A percentile compares a stretch with the other conserved stretches of the same genome.
Conservation (phyloP, 2,797 vertebrate species). For the Orientallactaga sibirica region DNA sequence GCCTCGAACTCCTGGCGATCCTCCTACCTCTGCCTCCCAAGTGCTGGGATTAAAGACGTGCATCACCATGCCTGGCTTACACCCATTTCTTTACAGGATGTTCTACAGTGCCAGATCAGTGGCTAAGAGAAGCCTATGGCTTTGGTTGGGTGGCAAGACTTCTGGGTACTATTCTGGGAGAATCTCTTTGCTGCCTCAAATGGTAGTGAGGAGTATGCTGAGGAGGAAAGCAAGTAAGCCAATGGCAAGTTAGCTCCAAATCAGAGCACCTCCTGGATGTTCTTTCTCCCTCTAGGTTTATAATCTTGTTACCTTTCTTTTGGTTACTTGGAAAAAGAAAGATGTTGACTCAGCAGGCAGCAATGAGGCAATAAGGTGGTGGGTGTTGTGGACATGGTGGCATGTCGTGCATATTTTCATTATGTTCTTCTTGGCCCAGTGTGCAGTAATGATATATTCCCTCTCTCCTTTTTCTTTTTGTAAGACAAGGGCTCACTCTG, state of each 20-base stretch:
- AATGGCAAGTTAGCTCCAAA: neutral
- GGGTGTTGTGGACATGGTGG: neutral
- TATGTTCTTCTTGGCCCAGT: neutral
- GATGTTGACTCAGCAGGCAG: neutral
- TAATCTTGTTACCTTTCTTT: slow-evolving; percentile 24
- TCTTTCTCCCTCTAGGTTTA: slow-evolving; percentile 4
- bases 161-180: neutral
- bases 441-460: neutral
- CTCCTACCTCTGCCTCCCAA: no score
- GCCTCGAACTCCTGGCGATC: no score
- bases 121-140: slow-evolving; percentile 17
- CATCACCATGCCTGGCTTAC: no score
- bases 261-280: neutral
- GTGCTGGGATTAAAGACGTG: no score
- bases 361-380: neutral
- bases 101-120: neutral
- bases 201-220: neutral
- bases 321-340: slow-evolving; percentile 56
- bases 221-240: slow-evolving; percentile 17
- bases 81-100: neutral
- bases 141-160: slow-evolving; percentile 24
- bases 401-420: slow-evolving; percentile 7
- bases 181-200: slow-evolving; percentile 12
- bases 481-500: no score
- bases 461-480: no score